A percentile compares a stretch with the other conserved stretches of the same genome.
phyloP scores from a whole-genome alignment of 2,797 vertebrate species.

The Anisognathus igniventris region DNA sequence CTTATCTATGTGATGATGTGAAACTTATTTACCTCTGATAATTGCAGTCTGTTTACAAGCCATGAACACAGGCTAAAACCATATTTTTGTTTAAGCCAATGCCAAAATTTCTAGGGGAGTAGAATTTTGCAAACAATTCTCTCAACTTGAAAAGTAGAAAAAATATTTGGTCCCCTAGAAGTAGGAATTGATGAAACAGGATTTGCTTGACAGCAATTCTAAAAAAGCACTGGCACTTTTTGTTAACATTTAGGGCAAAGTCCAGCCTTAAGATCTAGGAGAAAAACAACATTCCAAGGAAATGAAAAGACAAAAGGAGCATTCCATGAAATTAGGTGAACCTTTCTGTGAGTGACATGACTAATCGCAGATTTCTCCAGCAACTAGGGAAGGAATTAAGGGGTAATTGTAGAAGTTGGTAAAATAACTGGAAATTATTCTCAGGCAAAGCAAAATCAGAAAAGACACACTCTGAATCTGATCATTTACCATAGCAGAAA shows the following conservation, averaged over 20 bases:
- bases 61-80: background rate
- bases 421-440: slow-evolving; percentile 8
- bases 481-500: background rate
- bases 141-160: background rate
- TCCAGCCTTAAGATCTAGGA: background rate
- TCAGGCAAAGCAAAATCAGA: slow-evolving; percentile 7
- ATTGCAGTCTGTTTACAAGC: background rate
- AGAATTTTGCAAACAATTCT: background rate
- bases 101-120: background rate
- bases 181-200: background rate
- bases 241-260: background rate
- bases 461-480: background rate
- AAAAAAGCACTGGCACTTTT: background rate
- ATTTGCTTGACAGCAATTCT: background rate
- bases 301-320: slow-evolving; percentile 24
- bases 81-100: background rate
- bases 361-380: slow-evolving; percentile 18
- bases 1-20: background rate
- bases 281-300: slow-evolving; percentile 1
- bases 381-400: background rate
- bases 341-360: slow-evolving; percentile 7
- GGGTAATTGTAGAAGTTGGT: background rate
- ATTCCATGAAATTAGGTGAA: slow-evolving; percentile 20
- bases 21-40: background rate
- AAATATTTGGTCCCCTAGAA: background rate